These are phyloP conservation scores for Cephus nigrinus DNA, from an alignment of 2,888 invertebrate species.

Conservation along the genomic window DNA sequence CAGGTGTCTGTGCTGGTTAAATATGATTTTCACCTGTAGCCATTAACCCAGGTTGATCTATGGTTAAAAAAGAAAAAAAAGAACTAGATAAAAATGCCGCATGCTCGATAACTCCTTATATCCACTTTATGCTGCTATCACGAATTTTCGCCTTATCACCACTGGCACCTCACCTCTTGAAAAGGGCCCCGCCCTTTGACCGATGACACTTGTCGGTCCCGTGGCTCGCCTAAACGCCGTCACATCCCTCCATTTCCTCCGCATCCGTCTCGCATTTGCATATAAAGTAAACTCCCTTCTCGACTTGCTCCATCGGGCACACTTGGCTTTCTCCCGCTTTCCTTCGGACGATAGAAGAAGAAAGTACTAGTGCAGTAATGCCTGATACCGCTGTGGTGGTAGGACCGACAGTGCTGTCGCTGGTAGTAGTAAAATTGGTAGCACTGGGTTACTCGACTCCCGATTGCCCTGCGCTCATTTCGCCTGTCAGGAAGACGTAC, in stretches of 20 bases:
- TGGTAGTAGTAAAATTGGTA: too few species aligned
- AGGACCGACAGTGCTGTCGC: too few species aligned
- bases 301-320: constrained; percentile 5
- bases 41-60: too few species aligned
- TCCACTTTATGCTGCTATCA: too few species aligned
- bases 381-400: too few species aligned
- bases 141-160: too few species aligned
- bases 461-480: constrained; percentile 61
- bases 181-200: constrained; percentile 33
- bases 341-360: constrained; percentile 18
- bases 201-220: constrained; percentile 52
- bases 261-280: constrained; percentile 57
- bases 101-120: too few species aligned
- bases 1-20: too few species aligned
- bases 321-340: not conserved
- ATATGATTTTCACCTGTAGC: too few species aligned
- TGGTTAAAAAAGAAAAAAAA: too few species aligned
- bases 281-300: constrained; percentile 60
- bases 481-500: constrained; percentile 60
- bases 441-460: constrained; percentile 35
- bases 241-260: constrained; percentile 45
- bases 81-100: too few species aligned
- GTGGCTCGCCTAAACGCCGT: constrained; percentile 32
- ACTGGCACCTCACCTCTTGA: too few species aligned
- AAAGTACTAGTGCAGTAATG: not conserved